Base-by-base conservation (phyloP, 2,113 vertebrate species). In the Plecturocebus donacophilus region DNA sequence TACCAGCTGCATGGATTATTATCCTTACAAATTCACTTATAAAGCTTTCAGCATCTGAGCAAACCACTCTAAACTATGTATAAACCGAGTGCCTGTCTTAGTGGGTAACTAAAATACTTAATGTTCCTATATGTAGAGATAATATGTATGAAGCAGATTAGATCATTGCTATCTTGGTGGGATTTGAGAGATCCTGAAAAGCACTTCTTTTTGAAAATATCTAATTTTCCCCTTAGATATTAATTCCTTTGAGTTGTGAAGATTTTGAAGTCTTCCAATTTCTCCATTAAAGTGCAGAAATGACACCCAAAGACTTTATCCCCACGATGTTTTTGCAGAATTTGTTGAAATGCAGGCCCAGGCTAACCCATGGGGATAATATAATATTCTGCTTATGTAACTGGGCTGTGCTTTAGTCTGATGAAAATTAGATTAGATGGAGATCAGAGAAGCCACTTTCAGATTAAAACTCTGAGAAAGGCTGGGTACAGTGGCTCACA, bases 21-120 rank as follows among this genome's bases (percentile, higher is more conserved):
- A 88, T 83, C n/a, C 58, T 94, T 61, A 82, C 14, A 85, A 49
- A 86, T 76, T 88, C 9, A 66, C 30, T 84, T 81, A 82, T 58
- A 81, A 88, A 47, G 75, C 13, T 89, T 95, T 94, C 76, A 90
- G 76, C 84, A 58, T 85, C 49, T 40, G 58, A 96, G 70, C 35
- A 90, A 87, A 64, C 19, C 5, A 76, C 49, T 42, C 58, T 54
- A 82, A 88, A 49, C 56, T 56, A 87, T 84, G 52, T n/a, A 61
- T 47, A 47, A 56, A 84, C 6, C 11, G 30, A 89, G 27, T 81
- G 82, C 47, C 30, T 42, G 40, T 54, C 38, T 86, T 77, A 76
- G 61, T 45, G 35, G 8, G 16, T 70, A 89, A 68, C 35, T 35
- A 66, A 54, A 76, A 8, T 38, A 54, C 16, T 64, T 75, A 56